These are phyloP conservation scores for Scaptomyza tumidula DNA, from an alignment of 2,888 invertebrate genomes.

Conservation along the genomic window DNA sequence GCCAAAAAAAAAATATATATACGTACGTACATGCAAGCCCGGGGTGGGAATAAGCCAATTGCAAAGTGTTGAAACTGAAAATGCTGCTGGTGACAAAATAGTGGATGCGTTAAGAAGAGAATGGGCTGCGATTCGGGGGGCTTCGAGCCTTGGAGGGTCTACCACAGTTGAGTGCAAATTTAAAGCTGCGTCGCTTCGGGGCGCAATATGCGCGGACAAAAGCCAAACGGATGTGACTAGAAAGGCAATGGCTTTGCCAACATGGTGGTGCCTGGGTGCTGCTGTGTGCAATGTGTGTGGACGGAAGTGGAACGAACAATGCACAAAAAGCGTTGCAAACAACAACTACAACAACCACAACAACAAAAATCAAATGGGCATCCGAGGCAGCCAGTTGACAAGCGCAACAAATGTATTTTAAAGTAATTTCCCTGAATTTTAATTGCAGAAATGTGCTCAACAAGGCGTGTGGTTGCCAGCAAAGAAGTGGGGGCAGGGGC, in stretches of 20 bases:
- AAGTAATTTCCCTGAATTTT: conserved; percentile 65
- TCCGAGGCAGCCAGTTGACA: conserved; percentile 43
- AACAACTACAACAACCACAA: background rate
- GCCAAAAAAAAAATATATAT: background rate
- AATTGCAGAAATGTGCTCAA: conserved; percentile 59
- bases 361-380: background rate
- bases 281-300: conserved; percentile 9
- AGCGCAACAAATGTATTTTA: conserved; percentile 64
- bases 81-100: conserved; percentile 49
- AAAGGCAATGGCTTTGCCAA: conserved; percentile 48
- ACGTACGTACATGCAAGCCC: conserved; percentile 15
- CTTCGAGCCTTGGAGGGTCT: background rate
- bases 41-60: conserved; percentile 14
- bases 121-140: too few relatives aligned
- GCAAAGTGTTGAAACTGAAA: conserved; percentile 30
- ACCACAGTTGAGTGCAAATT: conserved; percentile 49
- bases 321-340: conserved; percentile 32
- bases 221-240: conserved; percentile 64
- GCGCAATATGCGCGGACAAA: conserved; percentile 60
- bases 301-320: conserved; percentile 37
- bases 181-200: conserved; percentile 41
- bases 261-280: background rate
- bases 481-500: background rate
- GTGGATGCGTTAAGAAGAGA: conserved; percentile 3
- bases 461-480: conserved; percentile 33